These are phyloP conservation scores for Cololabis saira DNA, from an alignment of 2,113 vertebrate genomes.

Conservation along the genomic window DNA sequence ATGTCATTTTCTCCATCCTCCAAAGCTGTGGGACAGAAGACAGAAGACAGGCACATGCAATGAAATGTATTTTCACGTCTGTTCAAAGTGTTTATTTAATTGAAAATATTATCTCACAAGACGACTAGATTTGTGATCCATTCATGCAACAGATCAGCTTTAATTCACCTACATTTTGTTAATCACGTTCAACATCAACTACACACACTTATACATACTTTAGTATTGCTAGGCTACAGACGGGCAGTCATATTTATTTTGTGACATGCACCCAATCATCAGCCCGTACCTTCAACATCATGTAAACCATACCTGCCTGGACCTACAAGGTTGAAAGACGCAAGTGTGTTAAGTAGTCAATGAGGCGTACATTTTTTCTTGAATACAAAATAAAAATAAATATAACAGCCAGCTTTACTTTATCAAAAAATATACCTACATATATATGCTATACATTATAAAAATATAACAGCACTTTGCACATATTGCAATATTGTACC, in stretches of 20 bases:
- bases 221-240: not conserved
- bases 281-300: conserved; percentile 8
- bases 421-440: too few species aligned
- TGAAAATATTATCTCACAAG: too few species aligned
- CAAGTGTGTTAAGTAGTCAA: not conserved
- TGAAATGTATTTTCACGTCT: not conserved
- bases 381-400: too few species aligned
- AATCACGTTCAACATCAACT: not conserved
- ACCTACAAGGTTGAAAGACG: conserved; percentile 14
- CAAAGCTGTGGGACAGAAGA: conserved; percentile 36
- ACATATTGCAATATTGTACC: too few species aligned
- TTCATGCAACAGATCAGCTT: not conserved
- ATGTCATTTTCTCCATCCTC: conserved; percentile 64
- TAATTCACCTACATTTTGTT: not conserved
- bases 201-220: not conserved
- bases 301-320: not conserved
- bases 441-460: too few species aligned
- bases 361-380: too few species aligned
- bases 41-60: not conserved
- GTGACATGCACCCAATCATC: not conserved
- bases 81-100: too few species aligned
- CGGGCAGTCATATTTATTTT: not conserved
- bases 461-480: too few species aligned
- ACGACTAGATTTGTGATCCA: not conserved
- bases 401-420: too few species aligned